These are phyloP conservation scores for Dasyornis broadbenti DNA, from an alignment of 2,113 vertebrate genomes.

Conservation along the genomic window DNA sequence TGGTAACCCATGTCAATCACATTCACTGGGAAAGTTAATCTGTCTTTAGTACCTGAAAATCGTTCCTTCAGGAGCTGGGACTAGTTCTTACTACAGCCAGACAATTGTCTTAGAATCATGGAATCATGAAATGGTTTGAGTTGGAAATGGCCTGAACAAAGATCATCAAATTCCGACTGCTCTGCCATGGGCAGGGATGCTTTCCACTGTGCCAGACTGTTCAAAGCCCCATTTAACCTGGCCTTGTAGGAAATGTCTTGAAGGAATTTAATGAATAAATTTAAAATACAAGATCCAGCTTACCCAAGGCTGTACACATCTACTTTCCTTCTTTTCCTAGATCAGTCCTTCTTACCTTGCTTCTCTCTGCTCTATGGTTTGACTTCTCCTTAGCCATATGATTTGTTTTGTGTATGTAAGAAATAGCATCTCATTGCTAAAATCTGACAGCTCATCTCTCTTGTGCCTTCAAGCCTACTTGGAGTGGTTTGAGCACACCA, in stretches of 20 bases:
- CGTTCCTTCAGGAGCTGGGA: not conserved
- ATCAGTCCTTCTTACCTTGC: not conserved
- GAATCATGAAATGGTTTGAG: not conserved
- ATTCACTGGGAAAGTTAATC: not conserved
- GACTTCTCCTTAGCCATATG: not conserved
- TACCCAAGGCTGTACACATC: not conserved
- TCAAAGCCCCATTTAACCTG: not conserved
- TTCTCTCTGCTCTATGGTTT: not conserved
- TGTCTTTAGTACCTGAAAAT: not conserved
- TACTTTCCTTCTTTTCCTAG: not conserved
- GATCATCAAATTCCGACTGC: not conserved
- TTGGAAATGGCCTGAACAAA: not conserved
- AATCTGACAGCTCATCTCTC: not conserved
- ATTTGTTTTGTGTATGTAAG: not conserved
- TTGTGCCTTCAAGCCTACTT: not conserved
- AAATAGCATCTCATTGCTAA: not conserved
- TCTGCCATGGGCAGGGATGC: rapidly evolving
- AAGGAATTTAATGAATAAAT: not conserved
- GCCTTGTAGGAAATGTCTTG: not conserved
- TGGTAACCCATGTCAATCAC: not conserved
- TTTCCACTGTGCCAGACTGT: not conserved
- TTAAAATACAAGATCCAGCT: not conserved
- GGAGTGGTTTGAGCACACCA: not conserved
- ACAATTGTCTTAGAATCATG: not conserved
- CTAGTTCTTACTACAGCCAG: not conserved